Percentiles rank a stretch among this genome's conserved stretches.
Evolutionary conservation across 2,888 invertebrate species (phyloP).

Genomic region (Pediacus dermestoides): DNA sequence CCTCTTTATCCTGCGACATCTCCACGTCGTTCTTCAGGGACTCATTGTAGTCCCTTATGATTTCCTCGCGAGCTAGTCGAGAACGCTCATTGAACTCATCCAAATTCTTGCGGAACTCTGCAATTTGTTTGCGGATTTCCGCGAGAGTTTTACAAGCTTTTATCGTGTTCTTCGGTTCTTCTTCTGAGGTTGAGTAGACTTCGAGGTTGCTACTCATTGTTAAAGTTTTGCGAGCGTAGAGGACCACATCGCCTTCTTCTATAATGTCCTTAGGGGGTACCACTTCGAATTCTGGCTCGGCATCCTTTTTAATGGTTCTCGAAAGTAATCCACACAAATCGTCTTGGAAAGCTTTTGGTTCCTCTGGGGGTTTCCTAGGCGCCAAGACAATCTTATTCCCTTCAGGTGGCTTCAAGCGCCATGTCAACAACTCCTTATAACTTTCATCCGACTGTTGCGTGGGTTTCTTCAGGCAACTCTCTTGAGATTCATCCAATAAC

Average conservation of each 20-base stretch:
- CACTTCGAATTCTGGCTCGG: conserved; percentile 28
- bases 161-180: conserved; percentile 22
- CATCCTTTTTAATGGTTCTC: conserved; percentile 15
- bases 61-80: conserved; percentile 22
- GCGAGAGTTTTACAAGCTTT: conserved; percentile 32
- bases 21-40: conserved; percentile 33
- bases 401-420: conserved; percentile 35
- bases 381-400: conserved; percentile 34
- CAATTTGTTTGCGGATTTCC: conserved; percentile 30
- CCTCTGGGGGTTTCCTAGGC: conserved; percentile 26
- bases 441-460: conserved; percentile 6
- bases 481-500: no score
- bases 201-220: conserved; percentile 6
- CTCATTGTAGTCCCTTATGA: conserved; percentile 38
- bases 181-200: conserved; percentile 10
- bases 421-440: conserved; percentile 41
- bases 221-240: no score
- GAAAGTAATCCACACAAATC: conserved; percentile 26
- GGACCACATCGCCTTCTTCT: conserved; percentile 29
- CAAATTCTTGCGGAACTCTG: conserved; percentile 29
- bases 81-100: conserved; percentile 30
- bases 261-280: conserved; percentile 27
- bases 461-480: no score
- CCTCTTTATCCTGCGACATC: no score
- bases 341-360: conserved; percentile 18